Base-by-base conservation (phyloP, 2,888 invertebrate genomes). In the Phytoseiulus persimilis region DNA sequence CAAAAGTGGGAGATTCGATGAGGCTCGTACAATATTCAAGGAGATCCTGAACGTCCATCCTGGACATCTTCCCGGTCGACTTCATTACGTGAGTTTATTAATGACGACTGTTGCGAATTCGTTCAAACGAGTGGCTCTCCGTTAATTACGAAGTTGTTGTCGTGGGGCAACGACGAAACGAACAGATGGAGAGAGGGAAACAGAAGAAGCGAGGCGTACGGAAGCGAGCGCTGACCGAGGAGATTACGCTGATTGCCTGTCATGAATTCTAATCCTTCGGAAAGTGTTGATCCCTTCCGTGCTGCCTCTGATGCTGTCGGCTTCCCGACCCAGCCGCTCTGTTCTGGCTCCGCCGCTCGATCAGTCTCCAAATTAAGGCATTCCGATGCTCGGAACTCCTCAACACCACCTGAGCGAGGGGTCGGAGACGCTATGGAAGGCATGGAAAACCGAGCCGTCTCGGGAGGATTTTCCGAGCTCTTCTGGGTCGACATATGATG, bases 61-160 rank as follows among this genome's bases (percentile, higher is more conserved):
- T 0, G 90, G 90, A 32, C 90, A 91, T 18, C 90, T 90, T 18
- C 90, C 91, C 14, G 90, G 90, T 11, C 90, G 90, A 89, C 33
- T 91, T 1, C 90, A 91, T 90, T 91, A 90, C 84, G 91, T 91
- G 89, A 91, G 91, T 90, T n/a, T 89, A 65, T 32, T 65, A 32
- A 89, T 83, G 23, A 83, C n/a, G 32, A 33, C 23, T 90, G 39
- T 32, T 90, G 45, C 87, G 5, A 6, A 33, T 87, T 23, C 87
- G n/a, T 32, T 87, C 87, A 32, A 0, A 28, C 87, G 11, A 33
- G 32, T 33, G 31, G 32, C 31, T 84, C 32, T 87, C 33, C 31
- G 39, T 28, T 87, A 39, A 39, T n/a, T n/a, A 32, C 84, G 33
- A 6, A 45, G 45, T 18, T 33, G 87, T 39, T 45, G 87, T 87